Evolutionary conservation across 1,140 invertebrate genomes (phyloP).

Genomic region (Pseudomyrmex dendroicus): DNA sequence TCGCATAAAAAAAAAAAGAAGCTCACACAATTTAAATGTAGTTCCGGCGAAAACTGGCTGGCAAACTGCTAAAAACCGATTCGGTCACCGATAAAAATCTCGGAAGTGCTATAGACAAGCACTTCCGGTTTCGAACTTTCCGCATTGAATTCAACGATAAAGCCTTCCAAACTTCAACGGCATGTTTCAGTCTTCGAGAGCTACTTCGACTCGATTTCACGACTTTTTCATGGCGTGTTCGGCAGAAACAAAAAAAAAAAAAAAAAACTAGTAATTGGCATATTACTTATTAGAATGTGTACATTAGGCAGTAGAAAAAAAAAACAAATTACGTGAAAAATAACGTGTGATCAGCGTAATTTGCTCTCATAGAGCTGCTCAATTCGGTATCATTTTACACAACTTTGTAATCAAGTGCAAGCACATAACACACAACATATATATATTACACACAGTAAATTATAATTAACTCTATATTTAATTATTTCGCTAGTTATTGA

Average conservation of each 20-base stretch:
- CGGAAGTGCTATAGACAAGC: slow-evolving; percentile 57
- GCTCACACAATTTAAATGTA: slow-evolving; percentile 47
- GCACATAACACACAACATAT: not conserved
- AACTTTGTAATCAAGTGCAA: slow-evolving; percentile 21
- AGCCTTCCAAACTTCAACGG: slow-evolving; percentile 51
- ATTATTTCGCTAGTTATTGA: slow-evolving; percentile 24
- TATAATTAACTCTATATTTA: slow-evolving; percentile 24
- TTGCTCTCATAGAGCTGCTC: not conserved
- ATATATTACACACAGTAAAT: not conserved
- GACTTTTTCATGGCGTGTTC: slow-evolving; percentile 34
- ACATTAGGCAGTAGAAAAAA: not conserved
- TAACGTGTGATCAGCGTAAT: not conserved
- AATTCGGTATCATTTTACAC: slow-evolving; percentile 1
- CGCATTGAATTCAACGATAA: slow-evolving; percentile 59
- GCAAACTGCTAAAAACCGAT: slow-evolving; percentile 59
- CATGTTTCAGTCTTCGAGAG: slow-evolving; percentile 55
- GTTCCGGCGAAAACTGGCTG: slow-evolving; percentile 45
- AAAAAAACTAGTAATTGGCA: slow-evolving; percentile 21
- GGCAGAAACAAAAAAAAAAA: slow-evolving; percentile 7
- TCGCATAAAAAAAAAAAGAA: slow-evolving; percentile 21
- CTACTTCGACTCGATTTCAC: slow-evolving; percentile 53
- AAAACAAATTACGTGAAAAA: slow-evolving; percentile 11
- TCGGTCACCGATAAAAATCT: slow-evolving; percentile 56
- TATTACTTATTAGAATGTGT: slow-evolving; percentile 8
- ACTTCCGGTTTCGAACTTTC: slow-evolving; percentile 58